Conservation (phyloP, 2,113 vertebrate species). For the Calypte anna region DNA sequence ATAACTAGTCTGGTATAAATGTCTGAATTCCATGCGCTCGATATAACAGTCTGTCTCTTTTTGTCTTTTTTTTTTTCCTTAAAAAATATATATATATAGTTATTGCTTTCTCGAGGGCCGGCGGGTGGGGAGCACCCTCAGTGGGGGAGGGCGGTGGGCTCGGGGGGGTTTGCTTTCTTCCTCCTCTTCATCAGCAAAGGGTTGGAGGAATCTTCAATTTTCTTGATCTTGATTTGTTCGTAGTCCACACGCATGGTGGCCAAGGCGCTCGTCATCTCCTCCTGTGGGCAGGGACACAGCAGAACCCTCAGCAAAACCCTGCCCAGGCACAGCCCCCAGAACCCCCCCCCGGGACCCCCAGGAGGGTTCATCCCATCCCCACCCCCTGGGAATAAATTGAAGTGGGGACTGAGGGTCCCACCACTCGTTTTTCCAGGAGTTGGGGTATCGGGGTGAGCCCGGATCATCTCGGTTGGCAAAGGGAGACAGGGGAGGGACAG, state of each 20-base stretch:
- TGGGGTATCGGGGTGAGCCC: neutral
- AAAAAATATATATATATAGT: constrained; percentile 76
- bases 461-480: rapidly evolving
- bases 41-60: constrained; percentile 62
- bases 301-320: neutral
- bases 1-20: constrained; percentile 72
- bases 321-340: neutral
- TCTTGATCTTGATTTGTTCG: constrained; percentile 98
- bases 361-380: rapidly evolving
- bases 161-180: constrained; percentile 84
- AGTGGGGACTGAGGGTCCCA: neutral
- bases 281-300: constrained; percentile 72
- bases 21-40: constrained; percentile 60
- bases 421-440: rapidly evolving
- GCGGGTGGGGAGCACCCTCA: constrained; percentile 19
- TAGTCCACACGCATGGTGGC: constrained; percentile 98
- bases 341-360: neutral
- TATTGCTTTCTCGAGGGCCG: constrained; percentile 82
- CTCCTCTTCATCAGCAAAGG: constrained; percentile 94
- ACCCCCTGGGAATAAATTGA: rapidly evolving
- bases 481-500: neutral
- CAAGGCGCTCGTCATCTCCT: constrained; percentile 99
- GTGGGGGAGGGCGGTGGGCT: constrained; percentile 76
- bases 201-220: constrained; percentile 93
- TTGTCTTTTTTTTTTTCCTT: constrained; percentile 21